Base-by-base conservation (phyloP, 2,113 vertebrate species). In the Carettochelys insculpta region DNA sequence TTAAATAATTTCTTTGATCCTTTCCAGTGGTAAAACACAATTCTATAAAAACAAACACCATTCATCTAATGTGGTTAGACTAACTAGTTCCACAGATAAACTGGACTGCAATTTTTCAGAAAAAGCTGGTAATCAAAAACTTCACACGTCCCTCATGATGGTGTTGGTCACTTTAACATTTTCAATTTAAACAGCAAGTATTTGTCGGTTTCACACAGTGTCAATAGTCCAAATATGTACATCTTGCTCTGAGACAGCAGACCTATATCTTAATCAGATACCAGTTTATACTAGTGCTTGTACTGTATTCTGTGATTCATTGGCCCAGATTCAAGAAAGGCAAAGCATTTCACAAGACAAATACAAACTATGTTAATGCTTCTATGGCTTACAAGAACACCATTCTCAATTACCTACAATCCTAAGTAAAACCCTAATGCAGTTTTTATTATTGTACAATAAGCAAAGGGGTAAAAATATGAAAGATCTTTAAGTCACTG, bases 91-190 rank as follows among this genome's bases (percentile, higher is more conserved):
- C n/a, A n/a, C n/a, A n/a, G n/a, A n/a, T n/a, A n/a, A n/a, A n/a
- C 5, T 13, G 11, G 20, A 61, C 75, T 88, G 3, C 41, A 77
- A 73, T 43, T 81, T 43, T 50, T 50, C 80, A 6, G 78, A 77
- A 87, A 83, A 80, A 45, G 1, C 2, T 3, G 50, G 87, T 93
- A 48, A 61, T 48, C 51, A 71, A 65, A 92, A 87, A 81, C 41
- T 5, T 24, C 75, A n/a, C 0, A 0, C 8, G 1, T n/a, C n/a
- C 53, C 58, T 86, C 8, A 2, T 68, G 77, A 52, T 0, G 5
- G 45, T 24, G 85, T 48, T 2, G 6, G 43, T 22, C 11, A 1
- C n/a, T 41, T 13, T 45, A 47, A 14, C 77, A 41, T 19, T 1
- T 6, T 25, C 38, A 16, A 45, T 77, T 78, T 38, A 56, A 58